Conservation (phyloP, 2,888 invertebrate species). For the Apoderus coryli region DNA sequence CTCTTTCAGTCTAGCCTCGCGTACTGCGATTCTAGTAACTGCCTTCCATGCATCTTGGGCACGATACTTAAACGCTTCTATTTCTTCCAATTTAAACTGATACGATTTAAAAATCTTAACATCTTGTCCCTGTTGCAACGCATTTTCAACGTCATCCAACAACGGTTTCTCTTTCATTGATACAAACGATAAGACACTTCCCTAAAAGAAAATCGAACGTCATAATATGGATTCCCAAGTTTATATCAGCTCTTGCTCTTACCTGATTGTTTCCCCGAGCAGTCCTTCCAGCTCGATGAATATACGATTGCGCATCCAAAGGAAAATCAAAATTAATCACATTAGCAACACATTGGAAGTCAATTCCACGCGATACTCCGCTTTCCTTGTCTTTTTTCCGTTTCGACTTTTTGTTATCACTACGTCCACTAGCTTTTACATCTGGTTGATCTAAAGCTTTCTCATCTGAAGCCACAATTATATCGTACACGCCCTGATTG, state of each 20-base stretch:
- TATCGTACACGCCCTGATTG: slow-evolving; percentile 83
- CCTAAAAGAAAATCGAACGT: slow-evolving; percentile 34
- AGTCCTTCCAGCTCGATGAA: slow-evolving; percentile 85
- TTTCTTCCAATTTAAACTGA: slow-evolving; percentile 87
- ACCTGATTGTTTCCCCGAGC: slow-evolving; percentile 75
- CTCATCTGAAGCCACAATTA: slow-evolving; percentile 96
- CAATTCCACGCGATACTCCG: slow-evolving; percentile 92
- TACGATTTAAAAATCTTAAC: slow-evolving; percentile 58
- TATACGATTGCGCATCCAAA: slow-evolving; percentile 71
- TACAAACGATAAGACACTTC: slow-evolving; percentile 80
- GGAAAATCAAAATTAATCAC: slow-evolving; percentile 99
- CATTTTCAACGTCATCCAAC: slow-evolving; percentile 61
- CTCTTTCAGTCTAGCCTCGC: slow-evolving; percentile 90
- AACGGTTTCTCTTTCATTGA: slow-evolving; percentile 60
- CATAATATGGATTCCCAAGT: slow-evolving; percentile 1
- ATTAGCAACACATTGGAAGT: slow-evolving; percentile 94
- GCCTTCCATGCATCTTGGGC: slow-evolving; percentile 91
- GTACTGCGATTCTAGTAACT: slow-evolving; percentile 82
- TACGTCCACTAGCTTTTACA: slow-evolving; percentile 15
- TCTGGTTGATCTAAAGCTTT: slow-evolving; percentile 63
- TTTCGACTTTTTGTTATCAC: slow-evolving; percentile 28
- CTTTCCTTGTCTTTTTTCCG: slow-evolving; percentile 81
- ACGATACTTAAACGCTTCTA: slow-evolving; percentile 91
- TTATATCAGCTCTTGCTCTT: slow-evolving; percentile 9
- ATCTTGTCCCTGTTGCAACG: slow-evolving; percentile 50